Evolutionary conservation across 2,113 vertebrate species (phyloP), one percentile per base, ranked within the genome.

Genomic region (Macrotus californicus): DNA sequence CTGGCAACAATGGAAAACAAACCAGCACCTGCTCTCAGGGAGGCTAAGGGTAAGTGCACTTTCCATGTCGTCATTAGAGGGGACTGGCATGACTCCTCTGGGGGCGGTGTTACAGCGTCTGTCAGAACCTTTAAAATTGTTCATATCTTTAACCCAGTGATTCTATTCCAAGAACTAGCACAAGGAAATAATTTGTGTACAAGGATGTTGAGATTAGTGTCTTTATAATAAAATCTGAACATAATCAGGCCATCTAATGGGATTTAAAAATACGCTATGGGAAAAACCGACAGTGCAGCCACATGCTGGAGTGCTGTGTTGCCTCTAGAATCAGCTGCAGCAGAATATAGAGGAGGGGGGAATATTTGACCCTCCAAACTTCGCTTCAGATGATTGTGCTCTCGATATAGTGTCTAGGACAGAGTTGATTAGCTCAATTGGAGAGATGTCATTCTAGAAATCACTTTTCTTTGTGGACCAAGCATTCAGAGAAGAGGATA

Each of bases 151-250:
- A 85, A 82, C 61, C 31, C 64, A 72, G 39, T 59, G 21, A 73
- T 66, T 87, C 24, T n/a, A 61, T 89, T 72, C 39, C 18, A 76
- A 19, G 10, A 87, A 46, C 87, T 93, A 83, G 21, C 52, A 46
- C 36, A 11, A 84, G 64, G 43, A 93, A 87, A 54, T 87, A 16
- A 43, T 52, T 72, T 67, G 46, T 67, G 21, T 21, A 22, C 3
- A n/a, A 64, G n/a, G n/a, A 84, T 89, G 14, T 41, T 87, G 13
- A 12, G 19, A 26, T 72, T 48, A 79, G 66, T 87, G 7, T 50
- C 91, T 87, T 80, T 69, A 31, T 94, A 80, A 41, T 36, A 89
- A 87, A 92, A 73, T 54, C 67, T 77, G 80, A 52, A 89, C 91
- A 77, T 61, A 72, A 82, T 39, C 18, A 48, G 75, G 39, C 24